A percentile compares a stretch with the other conserved stretches of the same genome.
These are phyloP conservation scores for Volucella inanis DNA, from an alignment of 2,888 invertebrate species.

Conservation along the genomic window DNA sequence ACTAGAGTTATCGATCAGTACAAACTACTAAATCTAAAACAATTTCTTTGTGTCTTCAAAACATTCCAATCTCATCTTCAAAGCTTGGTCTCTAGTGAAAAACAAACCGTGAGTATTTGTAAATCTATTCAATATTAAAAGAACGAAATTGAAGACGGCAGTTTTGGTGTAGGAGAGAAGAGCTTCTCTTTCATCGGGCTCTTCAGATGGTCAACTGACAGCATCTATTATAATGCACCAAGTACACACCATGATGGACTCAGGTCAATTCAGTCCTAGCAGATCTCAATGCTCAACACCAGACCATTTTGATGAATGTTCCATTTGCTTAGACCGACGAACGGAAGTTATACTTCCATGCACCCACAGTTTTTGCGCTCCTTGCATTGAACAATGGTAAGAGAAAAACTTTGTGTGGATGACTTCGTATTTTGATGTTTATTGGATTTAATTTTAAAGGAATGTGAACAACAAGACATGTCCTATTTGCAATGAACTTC, in stretches of 20 bases:
- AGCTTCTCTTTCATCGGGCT: conserved; percentile 51
- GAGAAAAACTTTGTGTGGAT: neutral
- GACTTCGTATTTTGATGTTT: neutral
- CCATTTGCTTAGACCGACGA: conserved; percentile 88
- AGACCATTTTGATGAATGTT: conserved; percentile 85
- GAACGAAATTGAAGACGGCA: neutral
- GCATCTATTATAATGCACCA: conserved; percentile 82
- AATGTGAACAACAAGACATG: conserved; percentile 88
- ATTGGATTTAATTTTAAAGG: conserved; percentile 82
- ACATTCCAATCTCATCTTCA: conserved; percentile 84
- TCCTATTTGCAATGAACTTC: conserved; percentile 87
- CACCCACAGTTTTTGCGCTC: conserved; percentile 88
- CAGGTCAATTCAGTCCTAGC: conserved; percentile 68
- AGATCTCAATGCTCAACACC: conserved; percentile 76
- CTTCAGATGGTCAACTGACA: conserved; percentile 75
- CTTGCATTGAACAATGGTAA: conserved; percentile 89
- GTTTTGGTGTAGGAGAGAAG: conserved; percentile 46
- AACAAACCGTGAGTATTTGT: conserved; percentile 78
- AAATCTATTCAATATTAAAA: neutral
- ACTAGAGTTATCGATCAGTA: conserved; percentile 85
- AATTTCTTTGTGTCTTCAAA: conserved; percentile 86
- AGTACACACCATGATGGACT: conserved; percentile 77
- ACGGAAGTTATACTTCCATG: conserved; percentile 88
- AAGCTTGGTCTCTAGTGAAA: conserved; percentile 79
- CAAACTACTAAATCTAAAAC: conserved; percentile 86